Percentiles rank a stretch among this genome's conserved stretches.
These are phyloP conservation scores for Drosophila lacertosa DNA, from an alignment of 1,140 invertebrate species.

Conservation along the genomic window DNA sequence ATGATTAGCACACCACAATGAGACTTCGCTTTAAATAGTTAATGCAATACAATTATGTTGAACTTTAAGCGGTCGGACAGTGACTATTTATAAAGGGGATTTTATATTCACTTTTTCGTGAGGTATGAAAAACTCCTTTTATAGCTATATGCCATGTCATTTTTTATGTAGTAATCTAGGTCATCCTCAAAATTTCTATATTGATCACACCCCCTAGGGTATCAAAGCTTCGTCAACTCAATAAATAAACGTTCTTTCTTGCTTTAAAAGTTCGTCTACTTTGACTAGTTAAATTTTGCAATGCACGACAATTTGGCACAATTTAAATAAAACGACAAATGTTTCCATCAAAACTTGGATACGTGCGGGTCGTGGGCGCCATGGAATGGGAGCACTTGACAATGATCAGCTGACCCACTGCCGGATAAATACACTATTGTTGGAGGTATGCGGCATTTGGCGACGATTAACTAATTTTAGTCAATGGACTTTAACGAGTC, in stretches of 20 bases:
- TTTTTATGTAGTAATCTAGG: no score
- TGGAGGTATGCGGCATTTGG: slow-evolving; percentile 6
- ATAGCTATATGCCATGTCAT: no score
- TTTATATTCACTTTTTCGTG: no score
- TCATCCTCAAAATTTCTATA: neutral
- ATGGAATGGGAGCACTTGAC: slow-evolving; percentile 43
- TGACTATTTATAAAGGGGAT: no score
- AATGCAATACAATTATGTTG: neutral
- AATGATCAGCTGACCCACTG: slow-evolving; percentile 37
- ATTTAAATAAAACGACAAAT: slow-evolving; percentile 54
- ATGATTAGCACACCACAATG: neutral
- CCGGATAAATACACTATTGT: neutral
- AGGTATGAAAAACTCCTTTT: no score
- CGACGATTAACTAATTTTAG: slow-evolving; percentile 76
- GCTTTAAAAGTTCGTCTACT: slow-evolving; percentile 7
- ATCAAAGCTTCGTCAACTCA: neutral
- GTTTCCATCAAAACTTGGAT: slow-evolving; percentile 20
- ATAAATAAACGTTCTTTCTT: neutral
- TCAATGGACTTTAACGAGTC: slow-evolving; percentile 57
- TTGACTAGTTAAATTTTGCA: slow-evolving; percentile 46
- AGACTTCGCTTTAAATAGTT: neutral
- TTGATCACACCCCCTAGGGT: neutral
- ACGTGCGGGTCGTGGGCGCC: slow-evolving; percentile 1
- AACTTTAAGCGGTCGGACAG: neutral
- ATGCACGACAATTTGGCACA: slow-evolving; percentile 69